phyloP scores from a whole-genome alignment of 2,888 invertebrate genomes.

The Cantharis nigra region DNA sequence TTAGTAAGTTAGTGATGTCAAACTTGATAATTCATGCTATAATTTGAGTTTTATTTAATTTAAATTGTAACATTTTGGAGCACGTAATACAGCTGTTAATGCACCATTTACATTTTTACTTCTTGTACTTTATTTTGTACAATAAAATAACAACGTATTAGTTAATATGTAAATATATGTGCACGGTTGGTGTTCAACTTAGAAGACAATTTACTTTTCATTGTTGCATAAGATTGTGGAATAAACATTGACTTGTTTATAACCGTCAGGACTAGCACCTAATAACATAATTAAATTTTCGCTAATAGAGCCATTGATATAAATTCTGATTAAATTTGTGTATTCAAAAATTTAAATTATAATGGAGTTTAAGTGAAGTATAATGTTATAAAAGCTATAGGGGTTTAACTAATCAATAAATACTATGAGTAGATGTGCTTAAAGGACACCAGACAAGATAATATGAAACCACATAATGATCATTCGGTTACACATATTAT shows the following conservation, averaged over 20 bases:
- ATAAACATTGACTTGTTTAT: neutral
- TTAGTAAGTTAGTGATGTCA: neutral
- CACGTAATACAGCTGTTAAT: neutral
- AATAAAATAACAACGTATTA: neutral
- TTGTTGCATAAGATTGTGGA: neutral
- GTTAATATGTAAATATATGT: neutral
- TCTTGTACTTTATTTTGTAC: neutral
- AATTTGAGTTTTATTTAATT: neutral
- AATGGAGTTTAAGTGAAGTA: neutral
- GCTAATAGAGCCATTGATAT: neutral
- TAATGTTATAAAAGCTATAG: neutral
- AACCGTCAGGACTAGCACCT: neutral
- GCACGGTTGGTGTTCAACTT: neutral
- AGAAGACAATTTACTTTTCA: neutral
- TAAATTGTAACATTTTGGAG: neutral
- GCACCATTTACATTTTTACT: neutral
- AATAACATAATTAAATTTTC: neutral
- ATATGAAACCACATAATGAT: conserved; percentile 4
- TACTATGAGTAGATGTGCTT: conserved; percentile 2
- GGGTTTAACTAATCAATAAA: neutral
- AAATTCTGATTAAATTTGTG: neutral
- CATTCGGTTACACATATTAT: conserved; percentile 12
- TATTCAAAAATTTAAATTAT: neutral
- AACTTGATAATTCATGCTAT: neutral
- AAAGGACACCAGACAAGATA: neutral